Base-by-base conservation (phyloP, 2,888 invertebrate genomes). In the Leuctra nigra region DNA sequence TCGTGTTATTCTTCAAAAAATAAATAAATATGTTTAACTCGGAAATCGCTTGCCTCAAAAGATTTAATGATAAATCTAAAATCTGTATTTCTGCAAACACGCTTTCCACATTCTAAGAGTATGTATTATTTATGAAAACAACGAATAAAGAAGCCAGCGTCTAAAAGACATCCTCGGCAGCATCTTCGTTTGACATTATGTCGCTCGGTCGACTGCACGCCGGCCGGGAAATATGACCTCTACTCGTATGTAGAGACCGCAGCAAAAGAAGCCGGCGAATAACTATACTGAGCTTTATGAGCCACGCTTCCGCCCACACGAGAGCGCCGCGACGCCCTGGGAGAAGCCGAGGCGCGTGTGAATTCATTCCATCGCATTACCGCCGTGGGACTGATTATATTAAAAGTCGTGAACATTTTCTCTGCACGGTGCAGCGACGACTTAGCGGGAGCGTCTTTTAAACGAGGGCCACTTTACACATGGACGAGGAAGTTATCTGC, bases 381-480 rank as follows among this genome's bases (percentile, higher is more conserved):
- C 50, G 33, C 7, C 35, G 18, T 22, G 50, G 50, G 50, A 50
- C 50, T 50, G 50, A 50, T 50, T 50, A 50, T 50, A 50, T 50
- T 50, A 35, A 50, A 50, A 50, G 16, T 50, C 50, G 35, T 16
- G 48, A 44, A 50, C 2, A 50, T 50, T 50, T 50, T 33, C 50
- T 35, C 50, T 33, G 14, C 14, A 14, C 7, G 22, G 6, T 29
- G 29, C 6, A 7, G 11, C 29, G 29, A 7, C 29, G 6, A n/a
- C n/a, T n/a, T n/a, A n/a, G n/a, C n/a, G n/a, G n/a, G n/a, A n/a
- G n/a, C n/a, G n/a, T n/a, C n/a, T n/a, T n/a, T 11, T 6, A 29
- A 29, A 29, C 11, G 29, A 29, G 11, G 29, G 29, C 11, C 29
- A 29, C 11, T 29, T 29, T 29, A n/a, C n/a, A n/a, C n/a, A n/a